A percentile compares a stretch with the other conserved stretches of the same genome.
Evolutionary conservation across 2,888 invertebrate species (phyloP).

Genomic region (Scaptomyza tumidula): DNA sequence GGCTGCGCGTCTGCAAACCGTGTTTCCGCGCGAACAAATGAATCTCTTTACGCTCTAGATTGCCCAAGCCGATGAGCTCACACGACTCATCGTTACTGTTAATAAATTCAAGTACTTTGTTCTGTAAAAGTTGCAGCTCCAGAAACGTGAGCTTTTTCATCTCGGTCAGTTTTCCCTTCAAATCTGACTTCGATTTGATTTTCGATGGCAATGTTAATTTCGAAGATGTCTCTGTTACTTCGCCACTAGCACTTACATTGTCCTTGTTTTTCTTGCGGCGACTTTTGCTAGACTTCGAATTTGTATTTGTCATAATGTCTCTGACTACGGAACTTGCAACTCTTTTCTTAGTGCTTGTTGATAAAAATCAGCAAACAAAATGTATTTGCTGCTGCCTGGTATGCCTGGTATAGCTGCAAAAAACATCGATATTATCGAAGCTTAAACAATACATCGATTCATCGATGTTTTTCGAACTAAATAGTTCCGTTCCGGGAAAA

Average conservation of each 20-base stretch:
- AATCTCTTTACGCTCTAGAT: constrained; percentile 69
- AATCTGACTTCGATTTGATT: constrained; percentile 19
- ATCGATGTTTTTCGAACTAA: too few species aligned
- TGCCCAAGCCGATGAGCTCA: constrained; percentile 56
- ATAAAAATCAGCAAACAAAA: too few species aligned
- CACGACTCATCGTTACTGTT: constrained; percentile 50
- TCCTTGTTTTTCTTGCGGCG: constrained; percentile 17
- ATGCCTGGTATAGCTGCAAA: too few species aligned
- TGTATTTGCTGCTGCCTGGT: too few species aligned
- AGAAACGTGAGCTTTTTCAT: not conserved
- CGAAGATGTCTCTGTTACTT: not conserved
- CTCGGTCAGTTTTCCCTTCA: not conserved
- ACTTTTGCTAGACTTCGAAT: not conserved
- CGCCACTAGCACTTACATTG: not conserved
- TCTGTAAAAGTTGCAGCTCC: constrained; percentile 45
- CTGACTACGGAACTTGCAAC: too few species aligned
- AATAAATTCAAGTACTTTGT: constrained; percentile 67
- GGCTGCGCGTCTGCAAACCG: constrained; percentile 74
- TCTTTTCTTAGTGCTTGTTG: too few species aligned
- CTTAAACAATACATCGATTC: too few species aligned
- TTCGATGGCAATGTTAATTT: constrained; percentile 2
- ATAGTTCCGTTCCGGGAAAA: too few species aligned
- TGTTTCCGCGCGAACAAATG: constrained; percentile 65
- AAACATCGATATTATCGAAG: too few species aligned
- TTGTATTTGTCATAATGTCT: constrained; percentile 17